Evolutionary conservation across 2,888 invertebrate species (phyloP).

Genomic region (Cryptocheilus praepositus): DNA sequence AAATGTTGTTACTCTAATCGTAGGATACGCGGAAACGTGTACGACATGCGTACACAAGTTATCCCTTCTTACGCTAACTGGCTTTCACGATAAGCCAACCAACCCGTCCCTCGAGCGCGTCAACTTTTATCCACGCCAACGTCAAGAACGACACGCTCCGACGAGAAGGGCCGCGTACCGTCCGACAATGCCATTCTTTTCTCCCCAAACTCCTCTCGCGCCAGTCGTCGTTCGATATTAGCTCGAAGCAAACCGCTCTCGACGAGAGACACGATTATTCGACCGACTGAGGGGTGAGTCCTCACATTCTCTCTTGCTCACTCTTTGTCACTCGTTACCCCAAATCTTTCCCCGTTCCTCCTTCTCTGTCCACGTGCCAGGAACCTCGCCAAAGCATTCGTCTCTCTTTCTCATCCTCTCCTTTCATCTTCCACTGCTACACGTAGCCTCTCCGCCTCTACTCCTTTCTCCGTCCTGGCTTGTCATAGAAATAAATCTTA

Average conservation of each 20-base stretch:
- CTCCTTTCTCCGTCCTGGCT: slow-evolving; percentile 36
- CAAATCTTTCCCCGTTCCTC: slow-evolving; percentile 16
- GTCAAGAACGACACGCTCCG: too few relatives aligned
- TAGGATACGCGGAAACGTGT: too few relatives aligned
- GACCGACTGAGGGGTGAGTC: slow-evolving; percentile 54
- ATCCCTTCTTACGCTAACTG: too few relatives aligned
- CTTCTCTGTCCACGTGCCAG: slow-evolving; percentile 37
- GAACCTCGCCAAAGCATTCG: slow-evolving; percentile 21
- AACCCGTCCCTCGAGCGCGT: too few relatives aligned
- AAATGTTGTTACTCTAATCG: too few relatives aligned
- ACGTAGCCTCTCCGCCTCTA: slow-evolving; percentile 13
- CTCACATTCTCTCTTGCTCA: slow-evolving; percentile 21
- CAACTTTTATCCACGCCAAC: too few relatives aligned
- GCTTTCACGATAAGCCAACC: too few relatives aligned
- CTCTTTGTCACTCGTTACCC: background rate
- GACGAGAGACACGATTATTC: slow-evolving; percentile 60
- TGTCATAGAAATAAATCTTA: slow-evolving; percentile 68
- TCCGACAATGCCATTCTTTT: slow-evolving; percentile 22
- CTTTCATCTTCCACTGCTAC: slow-evolving; percentile 15
- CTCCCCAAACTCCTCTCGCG: slow-evolving; percentile 14
- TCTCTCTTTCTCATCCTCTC: slow-evolving; percentile 13
- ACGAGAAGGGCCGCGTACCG: background rate
- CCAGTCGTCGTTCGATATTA: slow-evolving; percentile 50
- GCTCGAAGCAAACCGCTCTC: slow-evolving; percentile 56
- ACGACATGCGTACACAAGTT: too few relatives aligned